phyloP scores from a whole-genome alignment of 2,113 vertebrate species.

The Pygoscelis adeliae region DNA sequence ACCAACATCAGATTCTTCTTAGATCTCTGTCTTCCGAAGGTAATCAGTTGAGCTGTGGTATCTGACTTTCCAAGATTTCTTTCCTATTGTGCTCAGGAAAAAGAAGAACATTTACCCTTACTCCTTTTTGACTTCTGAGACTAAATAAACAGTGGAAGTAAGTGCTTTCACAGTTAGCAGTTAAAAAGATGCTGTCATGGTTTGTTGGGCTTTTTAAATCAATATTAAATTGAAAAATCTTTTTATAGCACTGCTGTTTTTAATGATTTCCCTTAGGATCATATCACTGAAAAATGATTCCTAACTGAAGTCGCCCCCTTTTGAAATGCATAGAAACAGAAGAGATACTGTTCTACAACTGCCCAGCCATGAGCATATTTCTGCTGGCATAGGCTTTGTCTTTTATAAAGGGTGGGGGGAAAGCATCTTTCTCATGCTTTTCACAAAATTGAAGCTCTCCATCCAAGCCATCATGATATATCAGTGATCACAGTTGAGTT shows the following conservation, averaged over 20 bases:
- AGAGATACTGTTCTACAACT: background rate
- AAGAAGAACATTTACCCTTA: background rate
- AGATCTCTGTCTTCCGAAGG: background rate
- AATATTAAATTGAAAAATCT: background rate
- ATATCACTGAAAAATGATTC: background rate
- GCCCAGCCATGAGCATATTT: background rate
- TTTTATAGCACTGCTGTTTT: background rate
- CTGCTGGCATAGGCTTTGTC: background rate
- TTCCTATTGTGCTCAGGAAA: background rate
- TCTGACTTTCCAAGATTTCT: background rate
- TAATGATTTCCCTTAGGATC: background rate
- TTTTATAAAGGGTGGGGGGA: background rate
- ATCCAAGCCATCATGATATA: background rate
- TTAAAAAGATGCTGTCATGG: background rate
- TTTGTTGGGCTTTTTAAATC: background rate
- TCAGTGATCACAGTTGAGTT: background rate
- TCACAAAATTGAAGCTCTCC: background rate
- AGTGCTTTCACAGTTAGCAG: background rate
- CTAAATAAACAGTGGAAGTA: background rate
- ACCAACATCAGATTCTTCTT: background rate
- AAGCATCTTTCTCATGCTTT: background rate
- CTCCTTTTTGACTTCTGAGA: background rate
- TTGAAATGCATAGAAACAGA: background rate
- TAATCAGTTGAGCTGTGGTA: background rate
- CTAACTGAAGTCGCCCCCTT: background rate